Conservation (phyloP, 2,888 invertebrate species). For the Mythimna ferrago region DNA sequence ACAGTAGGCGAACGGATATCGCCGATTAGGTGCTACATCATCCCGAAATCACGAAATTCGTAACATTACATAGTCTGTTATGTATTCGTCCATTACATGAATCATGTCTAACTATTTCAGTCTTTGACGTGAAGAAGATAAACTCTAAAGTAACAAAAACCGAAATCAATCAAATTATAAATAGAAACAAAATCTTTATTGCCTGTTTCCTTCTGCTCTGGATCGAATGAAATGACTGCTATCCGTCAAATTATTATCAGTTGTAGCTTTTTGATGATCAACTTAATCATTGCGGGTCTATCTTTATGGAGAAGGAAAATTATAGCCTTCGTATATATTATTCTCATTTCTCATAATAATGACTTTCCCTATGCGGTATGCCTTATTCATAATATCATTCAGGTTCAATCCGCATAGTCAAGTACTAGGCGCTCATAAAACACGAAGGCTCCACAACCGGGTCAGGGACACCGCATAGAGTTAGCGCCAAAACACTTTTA, state of each 20-base stretch:
- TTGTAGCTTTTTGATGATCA: constrained; percentile 9
- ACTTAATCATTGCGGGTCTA: constrained; percentile 1
- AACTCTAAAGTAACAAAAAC: neutral
- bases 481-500: constrained; percentile 73
- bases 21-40: constrained; percentile 33
- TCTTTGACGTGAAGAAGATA: neutral
- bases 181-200: neutral
- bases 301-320: constrained; percentile 12
- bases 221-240: constrained; percentile 14
- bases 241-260: constrained; percentile 11
- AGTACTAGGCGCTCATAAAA: constrained; percentile 68
- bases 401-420: constrained; percentile 60
- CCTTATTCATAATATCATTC: constrained; percentile 55
- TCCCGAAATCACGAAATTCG: neutral
- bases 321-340: constrained; percentile 1
- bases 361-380: constrained; percentile 30
- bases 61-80: neutral
- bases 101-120: constrained; percentile 3
- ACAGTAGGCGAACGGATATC: constrained; percentile 43
- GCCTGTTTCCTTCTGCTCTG: neutral
- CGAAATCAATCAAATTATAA: constrained; percentile 2
- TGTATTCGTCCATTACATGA: constrained; percentile 11
- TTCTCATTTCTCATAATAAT: constrained; percentile 24
- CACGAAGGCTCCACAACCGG: constrained; percentile 68
- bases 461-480: constrained; percentile 80